Conservation (phyloP, 2,113 vertebrate species). For the Lophius piscatorius region DNA sequence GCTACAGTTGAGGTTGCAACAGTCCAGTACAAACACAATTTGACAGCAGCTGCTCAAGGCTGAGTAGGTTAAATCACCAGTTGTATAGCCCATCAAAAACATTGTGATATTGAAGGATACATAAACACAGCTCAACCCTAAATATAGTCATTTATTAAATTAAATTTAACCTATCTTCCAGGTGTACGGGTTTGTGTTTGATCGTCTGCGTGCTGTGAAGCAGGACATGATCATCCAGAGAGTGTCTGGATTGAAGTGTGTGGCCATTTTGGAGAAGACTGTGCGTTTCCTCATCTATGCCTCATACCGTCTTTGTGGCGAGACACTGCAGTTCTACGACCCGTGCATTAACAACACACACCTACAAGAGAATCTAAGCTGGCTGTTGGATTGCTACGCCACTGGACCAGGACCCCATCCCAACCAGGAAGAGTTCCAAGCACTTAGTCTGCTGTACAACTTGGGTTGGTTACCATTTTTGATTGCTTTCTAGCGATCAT, state of each 20-base stretch:
- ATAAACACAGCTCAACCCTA: background rate
- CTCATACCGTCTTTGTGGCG: constrained; percentile 78
- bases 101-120: too few species aligned
- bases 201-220: constrained; percentile 86
- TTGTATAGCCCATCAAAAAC: too few species aligned
- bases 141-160: background rate
- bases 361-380: constrained; percentile 81
- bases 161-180: constrained; percentile 19
- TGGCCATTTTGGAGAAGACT: constrained; percentile 80
- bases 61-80: too few species aligned
- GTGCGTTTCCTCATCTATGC: constrained; percentile 85
- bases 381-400: constrained; percentile 85
- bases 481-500: background rate
- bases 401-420: constrained; percentile 40
- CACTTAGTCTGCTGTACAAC: constrained; percentile 87
- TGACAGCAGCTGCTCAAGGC: too few species aligned
- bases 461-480: constrained; percentile 78
- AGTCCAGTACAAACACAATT: too few species aligned
- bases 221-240: constrained; percentile 88
- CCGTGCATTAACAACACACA: constrained; percentile 79
- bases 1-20: too few species aligned
- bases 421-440: constrained; percentile 79
- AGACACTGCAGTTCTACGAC: constrained; percentile 72
- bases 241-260: constrained; percentile 67
- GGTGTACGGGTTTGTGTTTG: constrained; percentile 85